Evolutionary conservation across 1,140 invertebrate genomes (phyloP).

Genomic region (Gryon sp.): DNA sequence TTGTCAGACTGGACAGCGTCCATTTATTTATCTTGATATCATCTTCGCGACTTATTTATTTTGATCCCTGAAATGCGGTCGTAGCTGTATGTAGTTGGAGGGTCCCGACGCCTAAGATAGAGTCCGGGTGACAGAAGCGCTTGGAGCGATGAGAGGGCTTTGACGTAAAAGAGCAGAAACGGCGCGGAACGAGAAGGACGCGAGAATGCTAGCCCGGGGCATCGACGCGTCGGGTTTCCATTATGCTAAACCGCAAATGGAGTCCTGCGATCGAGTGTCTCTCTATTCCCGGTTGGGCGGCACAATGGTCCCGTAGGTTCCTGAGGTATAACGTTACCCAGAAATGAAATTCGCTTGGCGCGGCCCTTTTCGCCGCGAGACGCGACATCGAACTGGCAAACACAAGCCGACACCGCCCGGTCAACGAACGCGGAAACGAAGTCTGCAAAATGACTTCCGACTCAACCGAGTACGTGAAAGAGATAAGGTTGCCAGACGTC

Average conservation of each 20-base stretch:
- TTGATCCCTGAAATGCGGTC: slow-evolving; percentile 40
- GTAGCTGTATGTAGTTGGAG: slow-evolving; percentile 9
- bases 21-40: slow-evolving; percentile 37
- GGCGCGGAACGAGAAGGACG: slow-evolving; percentile 43
- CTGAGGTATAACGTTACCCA: slow-evolving; percentile 78
- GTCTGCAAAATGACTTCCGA: slow-evolving; percentile 58
- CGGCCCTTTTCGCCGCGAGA: slow-evolving; percentile 22
- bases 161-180: slow-evolving; percentile 35
- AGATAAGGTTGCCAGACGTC: slow-evolving; percentile 61
- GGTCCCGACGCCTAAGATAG: slow-evolving; percentile 40
- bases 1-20: slow-evolving; percentile 19
- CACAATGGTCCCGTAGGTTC: slow-evolving; percentile 73
- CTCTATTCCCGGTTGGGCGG: slow-evolving; percentile 63
- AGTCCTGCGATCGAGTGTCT: slow-evolving; percentile 80
- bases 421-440: slow-evolving; percentile 67
- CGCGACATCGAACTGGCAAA: slow-evolving; percentile 53
- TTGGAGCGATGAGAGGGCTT: slow-evolving; percentile 3
- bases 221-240: slow-evolving; percentile 77
- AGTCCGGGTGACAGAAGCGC: slow-evolving; percentile 45
- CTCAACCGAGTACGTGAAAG: slow-evolving; percentile 45
- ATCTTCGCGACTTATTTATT: slow-evolving; percentile 53
- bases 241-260: slow-evolving; percentile 81
- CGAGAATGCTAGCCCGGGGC: slow-evolving; percentile 65
- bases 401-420: slow-evolving; percentile 48
- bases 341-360: slow-evolving; percentile 75